Evolutionary conservation across 2,797 vertebrate species (phyloP), one percentile per base, ranked within the genome.

Genomic region (Anabacerthia variegaticeps): DNA sequence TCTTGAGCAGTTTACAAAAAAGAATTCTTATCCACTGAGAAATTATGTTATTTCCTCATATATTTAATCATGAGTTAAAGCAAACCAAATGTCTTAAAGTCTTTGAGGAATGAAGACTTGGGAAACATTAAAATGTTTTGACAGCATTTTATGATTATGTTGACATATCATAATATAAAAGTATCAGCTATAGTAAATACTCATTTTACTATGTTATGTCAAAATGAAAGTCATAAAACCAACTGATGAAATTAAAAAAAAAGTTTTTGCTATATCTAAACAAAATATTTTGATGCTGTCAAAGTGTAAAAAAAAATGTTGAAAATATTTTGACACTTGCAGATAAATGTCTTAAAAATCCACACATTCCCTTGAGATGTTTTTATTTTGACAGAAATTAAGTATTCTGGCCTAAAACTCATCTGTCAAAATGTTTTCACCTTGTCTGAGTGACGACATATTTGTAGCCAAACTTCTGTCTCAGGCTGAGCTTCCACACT

Each of bases 381-480:
- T 92, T 87, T 92, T 62, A 68, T 91, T 93, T 88, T 83, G 68
- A 55, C 8, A 49, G 41, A 43, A 92, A 72, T 48, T 88, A 19
- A 30, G 43, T 85, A 78, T 95, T 91, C 54, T 85, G 26, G 19
- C 80, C 51, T 89, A 63, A 86, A 96, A 52, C 44, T 86, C 46
- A 76, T 88, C 73, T 66, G 58, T 91, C 69, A 88, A 92, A 95
- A 86, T 69, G 59, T 86, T 95, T 83, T 91, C 62, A 79, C 51
- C 63, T 41, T 77, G 27, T 74, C 24, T 89, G 49, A 94, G 54
- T 28, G 41, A 82, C 65, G 51, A 14, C 5, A 10, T 44, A 23
- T 26, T 85, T 69, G 41, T 36, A 89, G 74, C 54, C 81, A 68
- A 75, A 72, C 28, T 83, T 82, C 68, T 83, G 28, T 82, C 66